Evolutionary conservation across 2,113 vertebrate genomes (phyloP).

Genomic region (Hoplias malabaricus): DNA sequence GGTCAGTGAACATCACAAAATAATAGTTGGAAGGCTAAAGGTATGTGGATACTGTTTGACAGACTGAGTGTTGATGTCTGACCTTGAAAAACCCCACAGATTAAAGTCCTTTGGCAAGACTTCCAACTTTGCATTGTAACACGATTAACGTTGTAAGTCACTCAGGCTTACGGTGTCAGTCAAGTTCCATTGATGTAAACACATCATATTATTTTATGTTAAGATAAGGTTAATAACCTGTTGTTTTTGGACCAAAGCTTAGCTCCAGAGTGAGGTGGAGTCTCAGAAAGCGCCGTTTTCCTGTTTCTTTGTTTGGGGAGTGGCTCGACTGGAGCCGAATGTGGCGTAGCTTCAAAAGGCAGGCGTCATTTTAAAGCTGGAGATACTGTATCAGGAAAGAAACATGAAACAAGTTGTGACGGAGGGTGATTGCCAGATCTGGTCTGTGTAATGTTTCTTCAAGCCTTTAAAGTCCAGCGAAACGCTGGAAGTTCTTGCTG

Average conservation of each 20-base stretch:
- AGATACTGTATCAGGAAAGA: conserved; percentile 69
- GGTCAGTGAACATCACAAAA: no score
- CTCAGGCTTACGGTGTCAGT: no score
- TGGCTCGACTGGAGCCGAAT: conserved; percentile 56
- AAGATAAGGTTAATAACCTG: background rate
- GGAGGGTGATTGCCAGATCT: conserved; percentile 73
- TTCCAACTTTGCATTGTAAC: no score
- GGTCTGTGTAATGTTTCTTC: conserved; percentile 67
- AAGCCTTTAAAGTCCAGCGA: conserved; percentile 71
- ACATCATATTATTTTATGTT: background rate
- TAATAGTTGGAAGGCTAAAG: no score
- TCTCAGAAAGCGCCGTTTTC: background rate
- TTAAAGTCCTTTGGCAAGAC: no score
- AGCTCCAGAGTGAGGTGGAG: background rate
- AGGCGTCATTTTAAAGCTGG: conserved; percentile 69
- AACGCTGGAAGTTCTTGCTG: conserved; percentile 73
- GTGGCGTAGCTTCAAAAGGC: conserved; percentile 70
- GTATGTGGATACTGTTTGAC: no score
- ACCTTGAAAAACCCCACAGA: no score
- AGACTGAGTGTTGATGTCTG: no score
- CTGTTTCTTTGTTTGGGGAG: conserved; percentile 1
- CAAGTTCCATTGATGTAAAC: no score
- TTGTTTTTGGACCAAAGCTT: background rate
- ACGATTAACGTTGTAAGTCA: no score
- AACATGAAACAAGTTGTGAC: conserved; percentile 76